These are phyloP conservation scores for Psilopogon haemacephalus DNA, from an alignment of 2,113 vertebrate genomes.

Conservation along the genomic window DNA sequence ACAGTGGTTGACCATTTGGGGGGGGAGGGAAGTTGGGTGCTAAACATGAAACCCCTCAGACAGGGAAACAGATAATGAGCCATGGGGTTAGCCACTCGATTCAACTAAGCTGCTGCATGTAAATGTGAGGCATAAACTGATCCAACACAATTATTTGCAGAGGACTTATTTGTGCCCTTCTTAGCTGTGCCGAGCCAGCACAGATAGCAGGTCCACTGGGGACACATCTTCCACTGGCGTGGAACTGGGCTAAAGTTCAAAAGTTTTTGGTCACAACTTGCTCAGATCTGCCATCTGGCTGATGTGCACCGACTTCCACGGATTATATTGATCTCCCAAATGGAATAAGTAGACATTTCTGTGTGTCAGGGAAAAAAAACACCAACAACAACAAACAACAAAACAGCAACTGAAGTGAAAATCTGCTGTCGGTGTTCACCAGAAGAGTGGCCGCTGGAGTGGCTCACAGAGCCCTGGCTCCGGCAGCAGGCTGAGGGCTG, in stretches of 20 bases:
- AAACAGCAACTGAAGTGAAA: slow-evolving; percentile 2
- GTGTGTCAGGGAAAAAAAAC: not conserved
- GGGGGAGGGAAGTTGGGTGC: slow-evolving; percentile 79
- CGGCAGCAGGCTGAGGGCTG: slow-evolving; percentile 25
- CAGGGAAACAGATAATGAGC: slow-evolving; percentile 80
- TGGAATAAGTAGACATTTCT: slow-evolving; percentile 56
- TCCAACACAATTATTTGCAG: slow-evolving; percentile 77
- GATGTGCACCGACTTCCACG: slow-evolving; percentile 53
- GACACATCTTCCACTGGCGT: slow-evolving; percentile 70
- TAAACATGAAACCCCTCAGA: slow-evolving; percentile 72
- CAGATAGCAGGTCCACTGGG: slow-evolving; percentile 64
- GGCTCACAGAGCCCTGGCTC: not conserved
- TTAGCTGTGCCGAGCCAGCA: slow-evolving; percentile 68
- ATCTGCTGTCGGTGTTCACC: slow-evolving; percentile 14
- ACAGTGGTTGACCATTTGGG: slow-evolving; percentile 74
- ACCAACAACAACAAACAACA: not conserved
- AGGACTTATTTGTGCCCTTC: slow-evolving; percentile 78
- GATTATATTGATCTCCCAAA: slow-evolving; percentile 61
- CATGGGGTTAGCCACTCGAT: slow-evolving; percentile 78
- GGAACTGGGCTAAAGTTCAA: slow-evolving; percentile 75
- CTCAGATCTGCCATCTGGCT: slow-evolving; percentile 74
- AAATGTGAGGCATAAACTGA: slow-evolving; percentile 74
- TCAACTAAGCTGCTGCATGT: slow-evolving; percentile 77
- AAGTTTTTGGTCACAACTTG: slow-evolving; percentile 75
- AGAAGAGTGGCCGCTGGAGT: not conserved